Base-by-base conservation (phyloP, 2,888 invertebrate species). In the Steinernema scapterisci region DNA sequence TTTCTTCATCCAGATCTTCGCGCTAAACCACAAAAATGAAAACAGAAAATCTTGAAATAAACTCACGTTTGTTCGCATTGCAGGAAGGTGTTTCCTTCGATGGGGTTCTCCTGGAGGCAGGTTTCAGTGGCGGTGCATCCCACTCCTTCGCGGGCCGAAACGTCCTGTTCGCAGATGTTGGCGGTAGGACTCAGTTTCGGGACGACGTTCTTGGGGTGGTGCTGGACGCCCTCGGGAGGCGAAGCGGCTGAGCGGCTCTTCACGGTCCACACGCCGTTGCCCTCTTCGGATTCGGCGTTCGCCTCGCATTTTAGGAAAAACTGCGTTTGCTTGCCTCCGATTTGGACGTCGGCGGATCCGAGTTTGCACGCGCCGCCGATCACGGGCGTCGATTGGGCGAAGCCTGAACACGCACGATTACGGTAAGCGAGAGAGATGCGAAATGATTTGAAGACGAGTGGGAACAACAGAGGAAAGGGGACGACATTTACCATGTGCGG, bases 311-410 rank as follows among this genome's bases (percentile, higher is more conserved):
- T 84, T 54, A 86, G 77, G 81, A 83, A 86, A 74, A 86, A 86
- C 76, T 86, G 86, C 27, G 86, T 86, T 77, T 87, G 85, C 74
- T 86, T 86, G 70, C 86, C 86, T 48, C 86, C 86, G 73, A 86
- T 86, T 70, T 86, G 84, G 6, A 86, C 86, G 78, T 86, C 86
- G 21, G 83, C 80, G 19, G 85, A 81, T 19, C 84, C 84, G 21
- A 85, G 78, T 74, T 84, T 84, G 77, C 86, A 86, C n/a, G 81
- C 75, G 56, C 86, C 86, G n/a, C 86, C 86, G 73, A 86, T 86
- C 19, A 86, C 86, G 7, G 86, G 86, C 43, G 86, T 86, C 70
- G 82, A 81, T 13, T 75, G 75, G 54, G 75, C 56, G n/a, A 70
- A 31, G 23, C 38, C 73, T 52, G 54, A 75, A 70, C 54, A 54